These are phyloP conservation scores for Lutra lutra DNA, from an alignment of 2,797 vertebrate species.

Conservation along the genomic window DNA sequence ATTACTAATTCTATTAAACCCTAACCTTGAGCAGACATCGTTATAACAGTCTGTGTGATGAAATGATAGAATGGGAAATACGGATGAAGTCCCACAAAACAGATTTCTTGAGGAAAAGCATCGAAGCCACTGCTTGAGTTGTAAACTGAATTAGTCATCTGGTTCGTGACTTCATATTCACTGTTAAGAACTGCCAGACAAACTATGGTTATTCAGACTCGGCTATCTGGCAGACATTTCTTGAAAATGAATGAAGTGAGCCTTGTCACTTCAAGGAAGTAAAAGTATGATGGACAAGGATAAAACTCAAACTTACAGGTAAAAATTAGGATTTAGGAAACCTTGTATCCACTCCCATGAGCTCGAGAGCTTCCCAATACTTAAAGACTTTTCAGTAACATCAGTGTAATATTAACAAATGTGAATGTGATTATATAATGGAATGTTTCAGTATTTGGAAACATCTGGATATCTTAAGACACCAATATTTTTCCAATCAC, in stretches of 20 bases:
- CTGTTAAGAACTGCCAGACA: background rate
- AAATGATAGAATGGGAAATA: background rate
- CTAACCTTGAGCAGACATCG: background rate
- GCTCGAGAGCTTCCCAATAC: background rate
- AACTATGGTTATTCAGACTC: background rate
- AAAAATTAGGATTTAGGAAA: background rate
- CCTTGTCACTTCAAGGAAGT: background rate
- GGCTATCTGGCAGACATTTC: background rate
- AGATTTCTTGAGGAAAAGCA: background rate
- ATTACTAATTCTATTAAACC: background rate
- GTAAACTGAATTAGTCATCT: background rate
- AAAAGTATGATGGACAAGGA: background rate
- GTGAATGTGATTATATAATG: background rate
- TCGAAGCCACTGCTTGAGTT: background rate
- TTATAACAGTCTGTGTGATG: background rate
- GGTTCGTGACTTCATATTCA: background rate
- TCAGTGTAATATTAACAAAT: background rate
- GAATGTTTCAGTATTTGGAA: background rate
- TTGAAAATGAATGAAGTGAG: background rate
- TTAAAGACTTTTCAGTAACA: background rate
- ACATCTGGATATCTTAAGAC: background rate
- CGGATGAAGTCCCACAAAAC: background rate
- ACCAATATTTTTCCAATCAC: constrained; percentile 24
- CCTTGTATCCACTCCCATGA: background rate
- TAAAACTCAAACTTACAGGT: background rate